Evolutionary conservation across 2,888 invertebrate species (phyloP).

Genomic region (Dolomedes plantarius): DNA sequence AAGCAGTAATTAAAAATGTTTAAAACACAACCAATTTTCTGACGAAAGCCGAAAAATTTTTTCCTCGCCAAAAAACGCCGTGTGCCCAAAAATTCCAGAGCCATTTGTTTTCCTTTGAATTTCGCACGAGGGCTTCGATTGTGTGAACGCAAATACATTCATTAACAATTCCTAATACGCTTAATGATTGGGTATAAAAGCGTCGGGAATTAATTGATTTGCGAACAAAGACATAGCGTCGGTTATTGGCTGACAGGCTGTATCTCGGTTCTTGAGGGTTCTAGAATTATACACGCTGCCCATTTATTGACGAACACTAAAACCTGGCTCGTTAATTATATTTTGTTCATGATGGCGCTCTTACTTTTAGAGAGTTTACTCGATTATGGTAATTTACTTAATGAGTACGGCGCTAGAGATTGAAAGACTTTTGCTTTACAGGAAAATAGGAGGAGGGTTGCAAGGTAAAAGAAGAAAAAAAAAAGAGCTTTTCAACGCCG

Average conservation of each 20-base stretch:
- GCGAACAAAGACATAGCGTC: conserved; percentile 32
- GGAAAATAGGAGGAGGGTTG: background rate
- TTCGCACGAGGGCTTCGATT: conserved; percentile 50
- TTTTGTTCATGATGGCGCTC: conserved; percentile 43
- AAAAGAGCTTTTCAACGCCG: background rate
- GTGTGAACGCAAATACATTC: conserved; percentile 44
- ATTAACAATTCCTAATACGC: conserved; percentile 55
- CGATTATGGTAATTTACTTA: conserved; percentile 66
- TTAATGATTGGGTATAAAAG: conserved; percentile 63
- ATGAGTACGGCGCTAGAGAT: conserved; percentile 28
- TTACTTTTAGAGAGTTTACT: conserved; percentile 50
- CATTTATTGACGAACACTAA: conserved; percentile 62
- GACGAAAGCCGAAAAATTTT: background rate
- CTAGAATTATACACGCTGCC: conserved; percentile 27
- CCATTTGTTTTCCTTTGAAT: conserved; percentile 55
- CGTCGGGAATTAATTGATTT: conserved; percentile 56
- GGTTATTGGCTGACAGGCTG: conserved; percentile 42
- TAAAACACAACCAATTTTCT: background rate
- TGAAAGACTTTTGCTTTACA: conserved; percentile 25
- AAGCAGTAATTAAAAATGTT: conserved; percentile 47
- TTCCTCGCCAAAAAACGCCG: conserved; percentile 7
- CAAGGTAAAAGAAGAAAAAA: conserved; percentile 17
- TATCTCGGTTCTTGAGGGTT: conserved; percentile 47
- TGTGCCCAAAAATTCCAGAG: background rate
- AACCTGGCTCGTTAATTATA: conserved; percentile 60